A percentile compares a stretch with the other conserved stretches of the same genome.
phyloP scores from a whole-genome alignment of 2,797 vertebrate genomes.

The Rhinoraja longicauda region DNA sequence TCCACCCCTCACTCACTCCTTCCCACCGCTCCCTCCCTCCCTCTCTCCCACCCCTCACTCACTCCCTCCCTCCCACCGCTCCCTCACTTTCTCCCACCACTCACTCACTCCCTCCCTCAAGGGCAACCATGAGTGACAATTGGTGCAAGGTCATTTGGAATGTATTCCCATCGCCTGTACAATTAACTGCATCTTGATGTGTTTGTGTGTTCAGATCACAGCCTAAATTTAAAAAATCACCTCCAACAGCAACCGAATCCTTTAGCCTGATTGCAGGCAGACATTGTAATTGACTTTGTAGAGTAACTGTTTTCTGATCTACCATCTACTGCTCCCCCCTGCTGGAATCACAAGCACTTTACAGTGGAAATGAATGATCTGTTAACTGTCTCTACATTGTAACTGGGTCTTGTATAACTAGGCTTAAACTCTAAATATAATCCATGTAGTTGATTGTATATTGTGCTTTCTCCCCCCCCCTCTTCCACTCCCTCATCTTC shows the following conservation, averaged over 20 bases:
- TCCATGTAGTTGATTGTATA: slow-evolving; percentile 22
- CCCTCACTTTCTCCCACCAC: background rate
- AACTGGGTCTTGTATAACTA: background rate
- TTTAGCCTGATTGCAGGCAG: background rate
- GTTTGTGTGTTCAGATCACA: background rate
- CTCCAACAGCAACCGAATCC: background rate
- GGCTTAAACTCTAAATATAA: background rate
- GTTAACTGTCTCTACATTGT: background rate
- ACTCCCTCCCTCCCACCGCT: background rate
- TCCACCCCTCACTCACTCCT: background rate
- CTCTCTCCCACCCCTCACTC: background rate
- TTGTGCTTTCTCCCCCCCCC: background rate
- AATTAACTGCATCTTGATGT: background rate
- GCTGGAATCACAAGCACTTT: background rate
- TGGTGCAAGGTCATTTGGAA: background rate
- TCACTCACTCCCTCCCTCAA: background rate
- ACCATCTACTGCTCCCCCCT: no score
- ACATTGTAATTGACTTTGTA: background rate
- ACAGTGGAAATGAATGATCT: slow-evolving; percentile 1
- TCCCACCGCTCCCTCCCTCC: background rate
- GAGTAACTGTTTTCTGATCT: background rate
- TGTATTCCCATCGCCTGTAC: no score
- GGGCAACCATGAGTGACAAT: background rate
- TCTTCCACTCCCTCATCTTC: no score
- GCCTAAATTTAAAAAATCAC: background rate